Conservation (phyloP, 2,888 invertebrate species). For the Euplagia quadripunctaria region DNA sequence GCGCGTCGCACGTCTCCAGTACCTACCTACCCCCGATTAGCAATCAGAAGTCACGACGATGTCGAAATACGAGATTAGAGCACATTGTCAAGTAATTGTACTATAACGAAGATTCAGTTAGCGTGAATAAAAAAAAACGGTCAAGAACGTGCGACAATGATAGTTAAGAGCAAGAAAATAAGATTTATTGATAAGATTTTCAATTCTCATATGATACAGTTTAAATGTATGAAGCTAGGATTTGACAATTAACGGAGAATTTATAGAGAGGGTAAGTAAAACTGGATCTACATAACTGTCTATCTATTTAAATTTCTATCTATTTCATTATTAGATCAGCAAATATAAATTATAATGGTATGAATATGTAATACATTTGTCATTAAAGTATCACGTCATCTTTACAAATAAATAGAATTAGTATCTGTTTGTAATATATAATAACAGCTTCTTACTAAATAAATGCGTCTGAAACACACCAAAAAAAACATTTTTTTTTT, state of each 20-base stretch:
- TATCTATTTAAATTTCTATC: too few relatives aligned
- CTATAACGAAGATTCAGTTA: conserved; percentile 21
- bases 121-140: conserved; percentile 17
- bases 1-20: conserved; percentile 39
- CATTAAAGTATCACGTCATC: too few relatives aligned
- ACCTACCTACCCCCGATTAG: conserved; percentile 59
- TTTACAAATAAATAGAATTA: too few relatives aligned
- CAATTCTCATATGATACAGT: conserved; percentile 2
- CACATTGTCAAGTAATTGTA: conserved; percentile 49
- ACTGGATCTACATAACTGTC: too few relatives aligned
- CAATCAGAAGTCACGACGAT: conserved; percentile 71
- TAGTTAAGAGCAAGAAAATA: not conserved
- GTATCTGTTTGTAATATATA: too few relatives aligned
- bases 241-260: not conserved
- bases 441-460: too few relatives aligned
- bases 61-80: conserved; percentile 61
- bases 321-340: too few relatives aligned
- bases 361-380: too few relatives aligned
- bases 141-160: conserved; percentile 20
- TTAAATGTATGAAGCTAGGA: not conserved
- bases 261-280: too few relatives aligned
- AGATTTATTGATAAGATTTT: conserved; percentile 11
- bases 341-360: too few relatives aligned
- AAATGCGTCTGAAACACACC: too few relatives aligned
- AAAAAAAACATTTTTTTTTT: too few relatives aligned